Percentiles rank a stretch among this genome's conserved stretches.
These are phyloP conservation scores for Hafferia zeledoni DNA, from an alignment of 2,797 vertebrate species.

Conservation along the genomic window DNA sequence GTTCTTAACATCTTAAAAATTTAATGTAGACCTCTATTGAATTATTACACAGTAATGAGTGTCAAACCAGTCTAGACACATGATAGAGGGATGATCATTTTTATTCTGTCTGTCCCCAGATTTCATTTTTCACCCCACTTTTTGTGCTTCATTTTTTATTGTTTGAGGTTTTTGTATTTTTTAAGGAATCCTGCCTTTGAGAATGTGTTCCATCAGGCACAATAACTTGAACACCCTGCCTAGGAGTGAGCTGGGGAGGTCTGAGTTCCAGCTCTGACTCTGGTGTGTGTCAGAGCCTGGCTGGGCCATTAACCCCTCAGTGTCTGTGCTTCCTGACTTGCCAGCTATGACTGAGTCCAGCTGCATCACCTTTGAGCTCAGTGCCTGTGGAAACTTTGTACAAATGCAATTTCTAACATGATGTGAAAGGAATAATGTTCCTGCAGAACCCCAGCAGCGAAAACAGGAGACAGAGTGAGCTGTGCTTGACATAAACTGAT, in stretches of 20 bases:
- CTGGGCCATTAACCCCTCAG: neutral
- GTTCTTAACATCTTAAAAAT: neutral
- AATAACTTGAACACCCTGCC: neutral
- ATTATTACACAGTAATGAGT: neutral
- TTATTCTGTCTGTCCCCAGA: neutral
- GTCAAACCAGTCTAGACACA: neutral
- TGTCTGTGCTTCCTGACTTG: neutral
- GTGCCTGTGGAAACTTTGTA: neutral
- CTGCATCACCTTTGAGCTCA: neutral
- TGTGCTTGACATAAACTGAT: neutral
- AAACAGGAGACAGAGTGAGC: neutral
- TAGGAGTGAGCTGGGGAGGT: neutral
- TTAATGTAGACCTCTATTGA: neutral
- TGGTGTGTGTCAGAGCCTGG: neutral
- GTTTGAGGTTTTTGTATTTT: neutral
- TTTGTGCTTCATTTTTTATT: fast-evolving
- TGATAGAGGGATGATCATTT: neutral
- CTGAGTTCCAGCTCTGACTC: neutral
- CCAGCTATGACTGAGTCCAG: neutral
- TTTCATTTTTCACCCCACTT: neutral
- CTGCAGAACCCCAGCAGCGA: neutral
- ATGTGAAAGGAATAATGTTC: neutral
- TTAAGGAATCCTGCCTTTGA: neutral
- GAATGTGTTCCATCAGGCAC: neutral
- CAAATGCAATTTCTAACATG: neutral